Base-by-base conservation (phyloP, 2,113 vertebrate genomes). In the Anguilla japonica region DNA sequence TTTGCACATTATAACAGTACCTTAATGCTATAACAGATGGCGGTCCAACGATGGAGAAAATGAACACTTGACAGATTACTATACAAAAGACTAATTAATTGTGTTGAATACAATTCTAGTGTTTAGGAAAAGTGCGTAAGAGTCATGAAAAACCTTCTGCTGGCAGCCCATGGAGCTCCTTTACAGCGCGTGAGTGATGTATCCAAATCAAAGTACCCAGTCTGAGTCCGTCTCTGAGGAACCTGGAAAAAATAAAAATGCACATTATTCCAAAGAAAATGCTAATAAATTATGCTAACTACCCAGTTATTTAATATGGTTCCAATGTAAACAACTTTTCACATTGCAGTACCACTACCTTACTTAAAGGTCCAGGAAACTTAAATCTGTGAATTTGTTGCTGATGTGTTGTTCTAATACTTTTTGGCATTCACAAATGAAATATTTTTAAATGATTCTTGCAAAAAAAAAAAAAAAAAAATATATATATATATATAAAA, bases 191-290 rank as follows among this genome's bases (percentile, higher is more conserved):
- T 90, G 91, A 99, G 93, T 46, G 98, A 97, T 34, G 97, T 94
- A 95, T 99, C 97, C 91, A 99, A 95, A 95, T 99, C 97, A 97
- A 99, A 99, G 94, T 96, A 99, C 88, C 98, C 98, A 39, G 98
- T 98, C 81, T 97, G 97, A 91, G 95, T 96, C 95, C 95, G 99
- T 89, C 98, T 98, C 93, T 98, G 98, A 94, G 98, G 98, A 96
- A 99, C 97, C 98, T 99, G 94, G 90, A 41, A 88, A 84, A 41
- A 88, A 91, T 26, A 91, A 71, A 92, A 50, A 94, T 83, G 88
- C 81, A 88, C 91, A 87, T 82, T 22, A 18, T 83, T 8, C 22
- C 9, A 34, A 34, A 34, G 22, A 81, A 85, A 81, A 29, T n/a
- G 26, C 20, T 2, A 75, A 75, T 34, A 13, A 75, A 11, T 11